Evolutionary conservation across 2,113 vertebrate species (phyloP), one percentile per base, ranked within the genome.

Genomic region (Corydoras maculifer): DNA sequence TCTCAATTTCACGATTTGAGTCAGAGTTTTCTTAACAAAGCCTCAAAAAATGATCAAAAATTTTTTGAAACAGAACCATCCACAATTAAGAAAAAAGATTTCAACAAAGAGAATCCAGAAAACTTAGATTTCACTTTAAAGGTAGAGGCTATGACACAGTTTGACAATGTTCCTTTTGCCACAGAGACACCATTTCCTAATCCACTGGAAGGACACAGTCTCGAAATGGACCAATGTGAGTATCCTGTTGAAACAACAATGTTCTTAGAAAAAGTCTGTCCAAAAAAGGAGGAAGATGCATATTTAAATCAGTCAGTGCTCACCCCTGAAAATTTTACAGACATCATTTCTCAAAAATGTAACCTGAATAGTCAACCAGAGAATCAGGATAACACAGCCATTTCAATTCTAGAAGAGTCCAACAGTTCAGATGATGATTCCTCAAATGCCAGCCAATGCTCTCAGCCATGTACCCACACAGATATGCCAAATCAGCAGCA

Each of bases 351-450:
- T 1, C 49, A 70, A 18, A 51, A 80, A 7, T 72, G 35, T 1
- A 79, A 84, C 31, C 65, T 75, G 58, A 62, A 69, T 65, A 73
- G 59, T 58, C 71, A 65, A 12, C 25, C 71, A 18, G 79, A 76
- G 5, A 50, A 30, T 18, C 64, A 76, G 58, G 35, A 57, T 8
- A 69, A 75, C 61, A 63, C 62, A 12, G 55, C 58, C n/a, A 68
- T 72, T 32, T 74, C 58, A 11, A 75, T 78, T 50, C 48, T 68
- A 3, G 83, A 84, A 15, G 79, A 84, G 59, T 60, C 61, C n/a
- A 30, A 73, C n/a, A 77, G 61, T 25, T 75, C 67, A 53, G 77
- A 81, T 12, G 84, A 85, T 8, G 80, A 85, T 18, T 85, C 82
- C 10, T 68, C 74, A 51, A 77, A 79, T 74, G 75, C 63, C 15